A percentile compares a stretch with the other conserved stretches of the same genome.
phyloP scores from a whole-genome alignment of 2,888 invertebrate genomes.

The Eupsilia transversa region DNA sequence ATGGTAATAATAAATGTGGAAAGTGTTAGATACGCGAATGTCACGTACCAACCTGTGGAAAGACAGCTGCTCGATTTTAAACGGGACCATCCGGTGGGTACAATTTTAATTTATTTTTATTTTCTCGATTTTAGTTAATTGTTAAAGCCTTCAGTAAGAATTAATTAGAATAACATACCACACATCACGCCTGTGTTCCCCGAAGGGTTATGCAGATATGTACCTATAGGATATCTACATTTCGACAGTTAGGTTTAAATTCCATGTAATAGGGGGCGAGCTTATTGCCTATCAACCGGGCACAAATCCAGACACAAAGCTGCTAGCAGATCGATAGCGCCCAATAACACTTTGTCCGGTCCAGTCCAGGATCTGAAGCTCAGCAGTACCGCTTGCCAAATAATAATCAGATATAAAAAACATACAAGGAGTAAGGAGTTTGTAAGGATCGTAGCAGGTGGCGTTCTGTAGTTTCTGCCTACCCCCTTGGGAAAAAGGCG shows the following conservation, averaged over 20 bases:
- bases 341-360: not conserved
- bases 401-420: not conserved
- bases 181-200: not conserved
- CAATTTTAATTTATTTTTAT: too few species aligned
- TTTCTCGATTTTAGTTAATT: not conserved
- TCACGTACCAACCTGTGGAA: constrained; percentile 65
- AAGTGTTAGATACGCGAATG: constrained; percentile 54
- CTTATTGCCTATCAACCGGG: not conserved
- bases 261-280: not conserved
- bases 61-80: constrained; percentile 75
- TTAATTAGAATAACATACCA: not conserved
- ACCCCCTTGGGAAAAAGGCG: too few species aligned
- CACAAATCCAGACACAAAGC: not conserved
- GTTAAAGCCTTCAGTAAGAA: not conserved
- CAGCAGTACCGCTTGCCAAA: not conserved
- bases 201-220: not conserved
- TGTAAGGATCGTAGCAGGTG: too few species aligned
- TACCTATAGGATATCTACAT: not conserved
- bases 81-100: constrained; percentile 71
- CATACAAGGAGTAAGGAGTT: too few species aligned
- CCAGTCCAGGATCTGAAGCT: not conserved
- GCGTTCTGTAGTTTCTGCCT: too few species aligned
- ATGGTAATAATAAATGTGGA: constrained; percentile 26
- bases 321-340: not conserved
- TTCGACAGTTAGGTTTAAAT: not conserved